A percentile compares a stretch with the other conserved stretches of the same genome.
Conservation (phyloP, 2,113 vertebrate species). For the Athene cunicularia region DNA sequence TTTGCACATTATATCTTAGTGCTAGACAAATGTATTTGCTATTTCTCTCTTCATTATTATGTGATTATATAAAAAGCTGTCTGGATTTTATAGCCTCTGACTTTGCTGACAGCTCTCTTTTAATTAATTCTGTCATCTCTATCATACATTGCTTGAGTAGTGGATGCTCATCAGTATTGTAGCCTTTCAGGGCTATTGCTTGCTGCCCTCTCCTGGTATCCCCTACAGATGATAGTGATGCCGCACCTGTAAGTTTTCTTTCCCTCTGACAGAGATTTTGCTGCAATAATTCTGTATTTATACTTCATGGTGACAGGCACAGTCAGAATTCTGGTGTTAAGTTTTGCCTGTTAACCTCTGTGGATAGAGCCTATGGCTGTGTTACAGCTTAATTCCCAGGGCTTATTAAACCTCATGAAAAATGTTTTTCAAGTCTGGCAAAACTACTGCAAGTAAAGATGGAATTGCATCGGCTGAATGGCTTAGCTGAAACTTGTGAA, state of each 20-base stretch:
- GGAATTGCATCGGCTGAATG: background rate
- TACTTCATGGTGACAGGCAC: background rate
- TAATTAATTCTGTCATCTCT: constrained; percentile 16
- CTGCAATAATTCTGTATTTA: background rate
- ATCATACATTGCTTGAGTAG: background rate
- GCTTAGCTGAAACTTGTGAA: background rate
- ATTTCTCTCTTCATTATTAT: background rate
- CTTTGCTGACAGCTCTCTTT: background rate
- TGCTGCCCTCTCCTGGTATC: background rate
- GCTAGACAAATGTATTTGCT: constrained; percentile 6
- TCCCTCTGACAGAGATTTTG: background rate
- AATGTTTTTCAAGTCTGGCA: background rate
- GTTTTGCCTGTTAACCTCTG: background rate
- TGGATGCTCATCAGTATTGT: background rate
- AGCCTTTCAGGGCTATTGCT: background rate
- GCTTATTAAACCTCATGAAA: background rate
- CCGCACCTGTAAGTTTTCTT: background rate
- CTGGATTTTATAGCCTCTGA: constrained; percentile 4
- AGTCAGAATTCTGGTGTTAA: background rate
- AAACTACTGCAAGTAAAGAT: background rate
- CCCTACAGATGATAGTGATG: background rate
- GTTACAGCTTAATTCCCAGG: background rate
- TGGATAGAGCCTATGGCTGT: background rate
- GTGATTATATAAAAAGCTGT: background rate
- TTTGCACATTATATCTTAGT: background rate